Evolutionary conservation across 2,113 vertebrate genomes (phyloP).

Genomic region (Hemibagrus wyckioides): DNA sequence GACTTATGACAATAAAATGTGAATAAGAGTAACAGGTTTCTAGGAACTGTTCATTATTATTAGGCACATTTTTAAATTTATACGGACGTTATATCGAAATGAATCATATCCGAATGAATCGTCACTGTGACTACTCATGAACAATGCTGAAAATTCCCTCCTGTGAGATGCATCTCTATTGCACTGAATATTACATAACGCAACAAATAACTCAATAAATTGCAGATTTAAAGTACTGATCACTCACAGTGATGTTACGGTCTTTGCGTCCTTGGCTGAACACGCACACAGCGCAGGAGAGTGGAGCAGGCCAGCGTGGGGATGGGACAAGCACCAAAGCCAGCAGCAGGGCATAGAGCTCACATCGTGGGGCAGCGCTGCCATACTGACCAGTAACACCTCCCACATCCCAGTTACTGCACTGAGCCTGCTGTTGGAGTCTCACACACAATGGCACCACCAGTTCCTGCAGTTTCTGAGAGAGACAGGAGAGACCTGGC

Average conservation of each 20-base stretch:
- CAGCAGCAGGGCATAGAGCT: slow-evolving; percentile 81
- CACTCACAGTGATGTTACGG: slow-evolving; percentile 75
- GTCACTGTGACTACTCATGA: not conserved
- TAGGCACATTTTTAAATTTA: too few relatives aligned
- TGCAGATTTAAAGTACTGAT: not conserved
- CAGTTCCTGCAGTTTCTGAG: slow-evolving; percentile 82
- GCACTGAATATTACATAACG: not conserved
- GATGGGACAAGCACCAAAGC: slow-evolving; percentile 81
- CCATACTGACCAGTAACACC: slow-evolving; percentile 74
- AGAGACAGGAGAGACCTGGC: not conserved
- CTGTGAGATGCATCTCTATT: not conserved
- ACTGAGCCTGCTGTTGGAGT: slow-evolving; percentile 75
- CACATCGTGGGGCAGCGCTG: slow-evolving; percentile 72
- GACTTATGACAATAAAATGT: not conserved
- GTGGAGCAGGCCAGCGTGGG: slow-evolving; percentile 79
- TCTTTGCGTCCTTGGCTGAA: slow-evolving; percentile 79
- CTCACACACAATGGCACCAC: slow-evolving; percentile 79
- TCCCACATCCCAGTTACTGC: slow-evolving; percentile 45
- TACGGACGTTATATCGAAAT: too few relatives aligned
- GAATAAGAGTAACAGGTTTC: not conserved
- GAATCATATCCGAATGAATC: not conserved
- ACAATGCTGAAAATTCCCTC: not conserved
- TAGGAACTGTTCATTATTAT: too few relatives aligned
- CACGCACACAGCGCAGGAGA: slow-evolving; percentile 80
- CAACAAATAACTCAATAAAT: not conserved